A percentile compares a stretch with the other conserved stretches of the same genome.
Conservation (phyloP, 2,113 vertebrate genomes). For the Oostethus manadensis region DNA sequence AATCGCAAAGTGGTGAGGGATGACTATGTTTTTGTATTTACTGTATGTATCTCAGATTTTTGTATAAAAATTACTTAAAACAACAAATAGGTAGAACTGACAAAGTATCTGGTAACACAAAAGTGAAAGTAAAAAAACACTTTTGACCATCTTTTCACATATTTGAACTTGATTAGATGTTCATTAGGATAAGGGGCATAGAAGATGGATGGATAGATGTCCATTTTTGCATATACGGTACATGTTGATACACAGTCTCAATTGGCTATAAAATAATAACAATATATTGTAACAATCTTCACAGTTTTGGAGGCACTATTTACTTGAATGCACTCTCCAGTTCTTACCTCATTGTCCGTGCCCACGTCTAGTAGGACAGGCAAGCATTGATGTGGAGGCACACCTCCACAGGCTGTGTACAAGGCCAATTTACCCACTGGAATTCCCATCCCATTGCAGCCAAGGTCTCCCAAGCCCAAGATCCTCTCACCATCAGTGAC, state of each 20-base stretch:
- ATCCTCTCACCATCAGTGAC: constrained; percentile 96
- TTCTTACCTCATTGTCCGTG: constrained; percentile 90
- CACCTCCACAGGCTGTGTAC: constrained; percentile 90
- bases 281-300: not conserved
- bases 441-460: constrained; percentile 95
- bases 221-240: no score
- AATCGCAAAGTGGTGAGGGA: no score
- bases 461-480: constrained; percentile 93
- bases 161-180: no score
- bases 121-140: no score
- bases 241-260: not conserved
- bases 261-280: not conserved
- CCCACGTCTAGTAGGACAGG: constrained; percentile 92
- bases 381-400: constrained; percentile 87
- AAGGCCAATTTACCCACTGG: constrained; percentile 95
- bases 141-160: no score
- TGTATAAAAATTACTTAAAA: no score
- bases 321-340: not conserved
- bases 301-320: not conserved
- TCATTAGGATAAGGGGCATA: no score
- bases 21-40: no score
- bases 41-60: no score
- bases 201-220: no score
- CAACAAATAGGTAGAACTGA: no score
- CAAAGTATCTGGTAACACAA: no score